These are phyloP conservation scores for Itoplectis maculator DNA, from an alignment of 2,888 invertebrate genomes.

Conservation along the genomic window DNA sequence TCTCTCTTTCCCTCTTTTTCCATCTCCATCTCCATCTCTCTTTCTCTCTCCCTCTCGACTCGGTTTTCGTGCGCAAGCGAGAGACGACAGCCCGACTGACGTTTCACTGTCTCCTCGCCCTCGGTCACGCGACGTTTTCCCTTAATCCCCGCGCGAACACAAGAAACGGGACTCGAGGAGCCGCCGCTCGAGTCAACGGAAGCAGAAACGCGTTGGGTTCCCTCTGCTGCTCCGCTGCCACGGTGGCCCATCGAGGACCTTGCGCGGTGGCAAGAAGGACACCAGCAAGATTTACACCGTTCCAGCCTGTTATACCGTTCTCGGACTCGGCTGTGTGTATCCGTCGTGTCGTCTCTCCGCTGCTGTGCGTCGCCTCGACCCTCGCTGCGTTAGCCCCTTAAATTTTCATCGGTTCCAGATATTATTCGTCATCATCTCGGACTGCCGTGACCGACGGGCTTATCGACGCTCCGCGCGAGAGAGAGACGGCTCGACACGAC, in stretches of 20 bases:
- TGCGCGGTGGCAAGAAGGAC: constrained; percentile 61
- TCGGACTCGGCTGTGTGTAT: constrained; percentile 8
- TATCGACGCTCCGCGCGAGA: constrained; percentile 57
- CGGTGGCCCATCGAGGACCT: constrained; percentile 31
- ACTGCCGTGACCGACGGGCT: constrained; percentile 77
- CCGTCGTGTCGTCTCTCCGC: not conserved
- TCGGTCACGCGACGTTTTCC: constrained; percentile 37
- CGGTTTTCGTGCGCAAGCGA: not conserved
- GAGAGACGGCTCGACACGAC: constrained; percentile 13
- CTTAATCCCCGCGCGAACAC: constrained; percentile 27
- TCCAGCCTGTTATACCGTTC: constrained; percentile 75
- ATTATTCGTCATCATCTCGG: constrained; percentile 81
- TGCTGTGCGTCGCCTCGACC: constrained; percentile 7
- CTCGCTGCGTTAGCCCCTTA: constrained; percentile 68
- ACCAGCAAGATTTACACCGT: constrained; percentile 80
- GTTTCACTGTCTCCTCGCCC: no score
- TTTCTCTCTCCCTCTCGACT: no score
- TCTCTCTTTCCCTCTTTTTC: constrained; percentile 5
- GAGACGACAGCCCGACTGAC: not conserved
- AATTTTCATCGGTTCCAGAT: constrained; percentile 81
- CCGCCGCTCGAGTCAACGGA: constrained; percentile 24
- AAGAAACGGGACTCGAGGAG: constrained; percentile 11
- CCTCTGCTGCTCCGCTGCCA: no score
- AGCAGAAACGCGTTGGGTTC: constrained; percentile 41
- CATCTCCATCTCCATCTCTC: not conserved